These are phyloP conservation scores for Cyanocitta stelleri DNA, from an alignment of 2,113 vertebrate species.

Conservation along the genomic window DNA sequence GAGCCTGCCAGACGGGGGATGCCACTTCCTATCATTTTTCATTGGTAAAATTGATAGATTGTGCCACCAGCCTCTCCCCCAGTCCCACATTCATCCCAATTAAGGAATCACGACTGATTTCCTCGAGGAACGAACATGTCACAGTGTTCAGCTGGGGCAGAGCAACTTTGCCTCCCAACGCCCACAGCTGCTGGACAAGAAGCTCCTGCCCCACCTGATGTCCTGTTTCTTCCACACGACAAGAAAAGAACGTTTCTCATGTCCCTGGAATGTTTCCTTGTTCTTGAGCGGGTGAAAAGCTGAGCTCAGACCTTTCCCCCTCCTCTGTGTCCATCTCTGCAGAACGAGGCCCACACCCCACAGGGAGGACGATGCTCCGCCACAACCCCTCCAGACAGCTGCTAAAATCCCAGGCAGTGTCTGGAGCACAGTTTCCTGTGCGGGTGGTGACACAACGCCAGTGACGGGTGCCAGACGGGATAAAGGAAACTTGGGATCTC, in stretches of 20 bases:
- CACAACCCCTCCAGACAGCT: neutral
- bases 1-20: neutral
- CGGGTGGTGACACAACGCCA: accelerated
- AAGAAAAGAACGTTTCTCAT: neutral
- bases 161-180: neutral
- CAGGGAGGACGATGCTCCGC: accelerated
- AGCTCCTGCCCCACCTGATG: neutral
- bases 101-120: neutral
- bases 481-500: neutral
- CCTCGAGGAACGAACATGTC: neutral
- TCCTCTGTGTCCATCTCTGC: neutral
- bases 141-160: neutral
- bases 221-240: neutral
- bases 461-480: accelerated
- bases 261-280: too few species aligned
- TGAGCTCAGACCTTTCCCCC: neutral
- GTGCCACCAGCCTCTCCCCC: neutral
- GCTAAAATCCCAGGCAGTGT: neutral
- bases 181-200: neutral
- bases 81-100: neutral
- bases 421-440: accelerated
- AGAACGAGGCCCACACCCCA: accelerated
- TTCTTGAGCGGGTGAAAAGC: neutral
- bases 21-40: constrained; percentile 21
- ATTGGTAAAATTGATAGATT: neutral